Base-by-base conservation (phyloP, 2,888 invertebrate species). In the Drosophila vallismaia region DNA sequence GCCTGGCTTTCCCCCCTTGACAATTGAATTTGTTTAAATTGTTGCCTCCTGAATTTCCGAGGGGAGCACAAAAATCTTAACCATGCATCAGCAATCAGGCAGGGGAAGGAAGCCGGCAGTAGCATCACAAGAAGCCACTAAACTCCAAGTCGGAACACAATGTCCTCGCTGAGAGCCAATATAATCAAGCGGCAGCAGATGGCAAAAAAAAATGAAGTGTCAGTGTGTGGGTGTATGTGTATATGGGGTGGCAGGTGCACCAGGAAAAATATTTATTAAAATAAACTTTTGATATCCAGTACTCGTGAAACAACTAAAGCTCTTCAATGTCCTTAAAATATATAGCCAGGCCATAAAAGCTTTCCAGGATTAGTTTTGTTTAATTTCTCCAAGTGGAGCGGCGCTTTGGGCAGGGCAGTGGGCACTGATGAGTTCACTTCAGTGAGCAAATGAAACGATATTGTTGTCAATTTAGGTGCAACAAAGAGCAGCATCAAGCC, bases 381-480 rank as follows among this genome's bases (percentile, higher is more conserved):
- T 4, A 36, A 36, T 36, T 36, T 36, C n/a, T n/a, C 5, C 36
- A 26, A 42, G 36, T 38, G 36, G 42, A 40, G 28, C 29, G 45
- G 24, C 19, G 36, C 33, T 36, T 5, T 9, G 53, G 12, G 28
- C 8, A 28, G 44, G 52, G 9, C 46, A 49, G 33, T 72, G 54
- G 52, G 62, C 79, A 86, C 86, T 84, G 83, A 83, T 83, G 83
- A 83, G 83, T 83, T 83, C 83, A 83, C 83, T 86, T 83, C 86
- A 86, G 71, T 81, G 83, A 84, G 84, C 83, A 83, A 83, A 83
- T 86, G 83, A 83, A 83, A 86, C 84, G 83, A 83, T 83, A 83
- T 83, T 83, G 86, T 83, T 83, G 86, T 83, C 84, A 83, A 83
- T 83, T 83, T 83, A 83, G 87, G 87, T 87, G 82, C 82, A 83